phyloP scores from a whole-genome alignment of 2,797 vertebrate species.

The Myotis myotis region DNA sequence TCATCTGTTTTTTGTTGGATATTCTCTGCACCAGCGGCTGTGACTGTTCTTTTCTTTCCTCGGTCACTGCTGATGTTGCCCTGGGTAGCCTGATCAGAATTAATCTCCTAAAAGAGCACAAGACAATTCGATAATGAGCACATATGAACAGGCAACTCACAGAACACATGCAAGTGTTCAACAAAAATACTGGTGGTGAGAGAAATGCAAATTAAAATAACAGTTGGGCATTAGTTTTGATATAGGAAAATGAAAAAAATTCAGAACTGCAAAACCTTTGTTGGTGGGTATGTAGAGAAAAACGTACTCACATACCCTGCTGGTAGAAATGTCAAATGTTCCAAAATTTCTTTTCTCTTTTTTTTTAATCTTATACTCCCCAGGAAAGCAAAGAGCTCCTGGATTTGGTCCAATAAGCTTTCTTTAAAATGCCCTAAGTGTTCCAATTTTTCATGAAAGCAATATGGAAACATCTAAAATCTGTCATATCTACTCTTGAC shows the following conservation, averaged over 20 bases:
- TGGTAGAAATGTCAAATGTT: slow-evolving; percentile 20
- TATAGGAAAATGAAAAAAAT: neutral
- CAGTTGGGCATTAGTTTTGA: neutral
- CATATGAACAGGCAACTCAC: neutral
- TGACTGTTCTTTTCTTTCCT: slow-evolving; percentile 86
- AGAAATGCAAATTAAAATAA: slow-evolving; percentile 12
- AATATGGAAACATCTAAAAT: neutral
- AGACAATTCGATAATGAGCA: slow-evolving; percentile 27
- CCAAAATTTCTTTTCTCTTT: too few species aligned
- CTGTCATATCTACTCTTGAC: neutral
- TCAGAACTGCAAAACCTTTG: neutral
- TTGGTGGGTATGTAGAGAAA: neutral
- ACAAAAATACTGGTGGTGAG: neutral
- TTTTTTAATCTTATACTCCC: too few species aligned
- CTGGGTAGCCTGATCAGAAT: slow-evolving; percentile 86
- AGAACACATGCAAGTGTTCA: neutral
- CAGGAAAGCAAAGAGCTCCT: too few species aligned
- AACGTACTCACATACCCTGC: neutral
- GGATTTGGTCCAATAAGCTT: too few species aligned
- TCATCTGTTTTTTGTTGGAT: slow-evolving; percentile 89
- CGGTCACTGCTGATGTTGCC: slow-evolving; percentile 87
- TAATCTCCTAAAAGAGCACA: slow-evolving; percentile 87
- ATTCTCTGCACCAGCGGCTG: slow-evolving; percentile 88
- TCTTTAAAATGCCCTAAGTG: neutral
- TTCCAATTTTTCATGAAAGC: neutral